Percentiles rank a stretch among this genome's conserved stretches.
phyloP scores from a whole-genome alignment of 2,888 invertebrate genomes.

The Himalopsyche tibetana region DNA sequence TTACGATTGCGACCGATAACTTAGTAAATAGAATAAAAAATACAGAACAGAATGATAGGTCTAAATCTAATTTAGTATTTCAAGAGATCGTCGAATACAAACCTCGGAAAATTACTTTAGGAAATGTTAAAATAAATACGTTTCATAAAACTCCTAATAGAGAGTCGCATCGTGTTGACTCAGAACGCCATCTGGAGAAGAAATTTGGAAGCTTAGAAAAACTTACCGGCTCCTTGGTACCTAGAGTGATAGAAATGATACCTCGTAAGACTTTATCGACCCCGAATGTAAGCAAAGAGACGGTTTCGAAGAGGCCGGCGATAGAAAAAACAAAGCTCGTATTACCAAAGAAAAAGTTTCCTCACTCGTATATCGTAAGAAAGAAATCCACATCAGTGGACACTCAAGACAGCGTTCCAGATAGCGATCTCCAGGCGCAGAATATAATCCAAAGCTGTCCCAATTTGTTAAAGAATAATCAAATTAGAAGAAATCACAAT shows the following conservation, averaged over 20 bases:
- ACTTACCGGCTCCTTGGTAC: conserved; percentile 67
- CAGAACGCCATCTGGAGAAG: conserved; percentile 66
- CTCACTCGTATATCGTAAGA: conserved; percentile 72
- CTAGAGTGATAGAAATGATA: conserved; percentile 68
- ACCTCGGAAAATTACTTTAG: conserved; percentile 68
- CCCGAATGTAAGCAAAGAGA: conserved; percentile 55
- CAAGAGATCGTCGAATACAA: conserved; percentile 76
- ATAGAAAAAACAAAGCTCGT: conserved; percentile 66
- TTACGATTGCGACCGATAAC: conserved; percentile 26
- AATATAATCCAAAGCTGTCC: conserved; percentile 70
- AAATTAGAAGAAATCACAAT: conserved; percentile 68
- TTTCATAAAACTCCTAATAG: neutral
- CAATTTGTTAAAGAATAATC: conserved; percentile 68
- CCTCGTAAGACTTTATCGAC: conserved; percentile 66
- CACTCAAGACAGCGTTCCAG: conserved; percentile 58
- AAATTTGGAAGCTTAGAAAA: conserved; percentile 72
- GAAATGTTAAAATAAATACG: conserved; percentile 71
- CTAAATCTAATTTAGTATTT: conserved; percentile 71
- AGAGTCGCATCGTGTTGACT: conserved; percentile 66
- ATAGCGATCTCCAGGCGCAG: conserved; percentile 65
- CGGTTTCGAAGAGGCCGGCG: conserved; percentile 48
- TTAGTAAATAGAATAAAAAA: conserved; percentile 70
- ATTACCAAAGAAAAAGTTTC: conserved; percentile 69
- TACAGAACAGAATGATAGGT: neutral
- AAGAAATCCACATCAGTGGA: conserved; percentile 67